Evolutionary conservation across 2,797 vertebrate genomes (phyloP), one percentile per base, ranked within the genome.

Genomic region (Alauda arvensis): DNA sequence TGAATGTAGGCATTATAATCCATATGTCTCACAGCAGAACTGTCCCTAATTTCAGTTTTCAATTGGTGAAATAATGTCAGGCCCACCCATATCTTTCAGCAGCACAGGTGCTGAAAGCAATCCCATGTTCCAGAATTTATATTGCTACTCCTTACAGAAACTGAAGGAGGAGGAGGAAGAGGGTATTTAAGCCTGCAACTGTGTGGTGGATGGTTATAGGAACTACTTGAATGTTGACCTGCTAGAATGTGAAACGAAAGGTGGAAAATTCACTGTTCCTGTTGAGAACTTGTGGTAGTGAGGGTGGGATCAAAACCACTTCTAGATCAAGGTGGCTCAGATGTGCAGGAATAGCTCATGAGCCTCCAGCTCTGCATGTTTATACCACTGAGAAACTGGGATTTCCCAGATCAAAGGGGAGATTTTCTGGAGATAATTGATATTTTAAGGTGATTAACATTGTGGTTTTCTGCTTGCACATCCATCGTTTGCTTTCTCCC

Each of bases 391-490:
- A 62, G 53, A 65, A 77, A 18, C 31, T 68, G 65, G 48, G 45
- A 83, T 89, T 94, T 56, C 45, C 39, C 26, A 29, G 56, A 71
- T 83, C 52, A 83, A 85, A 92, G 67, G 37, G 55, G 31, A 68
- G 77, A 39, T 78, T 85, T 88, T 52, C 56, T 85, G 62, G 48
- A 90, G 69, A 76, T 83, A 85, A 88, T 77, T 67, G 83, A 31
- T 85, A 72, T 62, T 87, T 89, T 80, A 85, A 78, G 28, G 78
- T 87, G 78, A 72, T 83, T 90, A 93, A 56, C 34, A 15, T 19
- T 72, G 67, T 52, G 13, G 9, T 75, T 85, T 69, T 76, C 59
- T 76, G 59, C 49, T 31, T 49, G 37, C n/a, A 83, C 15, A 42
- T 26, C 59, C 28, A 33, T 80, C 8, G 15, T 83, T 77, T 75